Evolutionary conservation across 2,113 vertebrate species (phyloP), one percentile per base, ranked within the genome.

Genomic region (Pantherophis guttatus): DNA sequence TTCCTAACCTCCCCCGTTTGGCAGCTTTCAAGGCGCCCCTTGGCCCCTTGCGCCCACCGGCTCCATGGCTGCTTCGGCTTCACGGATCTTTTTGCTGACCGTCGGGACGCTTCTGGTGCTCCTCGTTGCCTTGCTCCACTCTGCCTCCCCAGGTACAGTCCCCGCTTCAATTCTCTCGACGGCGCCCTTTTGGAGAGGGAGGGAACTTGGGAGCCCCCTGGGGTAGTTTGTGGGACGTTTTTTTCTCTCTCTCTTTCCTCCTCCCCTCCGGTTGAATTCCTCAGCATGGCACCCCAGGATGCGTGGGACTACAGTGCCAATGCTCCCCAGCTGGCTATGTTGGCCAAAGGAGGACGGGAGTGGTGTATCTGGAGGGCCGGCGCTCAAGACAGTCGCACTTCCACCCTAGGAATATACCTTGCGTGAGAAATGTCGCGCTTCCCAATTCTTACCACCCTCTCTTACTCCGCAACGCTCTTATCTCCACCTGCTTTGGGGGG

Each of bases 161-260:
- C 33, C 97, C 97, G 97, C 97, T 97, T 98, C 91, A 94, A 3
- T 91, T 88, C 95, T 2, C 75, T 44, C 75, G 70, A 44, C 33
- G 75, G 75, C 52, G 23, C 39, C 62, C 59, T 33, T 21, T 19
- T 8, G 33, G 33, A 44, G 1, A 81, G 75, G 12, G 8, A 44
- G 26, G 39, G 12, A 2, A 21, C 3, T 24, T 29, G 7, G 11
- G 9, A 1, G 10, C n/a, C n/a, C n/a, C n/a, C 48, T 9, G 15
- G n/a, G 50, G 44, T n/a, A 29, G 12, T 21, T 92, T 48, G 13
- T 87, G 15, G 3, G 57, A 39, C 75, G 33, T 8, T 5, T 58
- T 13, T n/a, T 10, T 59, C 5, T 23, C 26, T 21, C 26, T 50
- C 5, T 33, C 62, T 0, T 5, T 1, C 9, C 6, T 21, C 39